Base-by-base conservation (phyloP, 2,888 invertebrate genomes). In the Odontocolon sp. region DNA sequence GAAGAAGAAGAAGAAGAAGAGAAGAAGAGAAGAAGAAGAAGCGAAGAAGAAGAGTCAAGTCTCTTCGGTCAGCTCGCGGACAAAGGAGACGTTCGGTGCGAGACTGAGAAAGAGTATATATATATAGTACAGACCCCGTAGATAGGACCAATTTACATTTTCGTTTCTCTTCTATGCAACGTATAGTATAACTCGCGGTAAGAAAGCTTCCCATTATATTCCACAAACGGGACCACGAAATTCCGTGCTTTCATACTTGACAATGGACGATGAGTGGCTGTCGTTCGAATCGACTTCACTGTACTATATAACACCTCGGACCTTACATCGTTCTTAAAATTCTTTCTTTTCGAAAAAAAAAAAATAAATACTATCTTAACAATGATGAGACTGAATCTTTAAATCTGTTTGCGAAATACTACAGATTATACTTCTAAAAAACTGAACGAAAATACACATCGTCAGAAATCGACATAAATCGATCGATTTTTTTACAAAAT, bases 101-200 rank as follows among this genome's bases (percentile, higher is more conserved):
- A 14, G 42, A 28, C 28, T 42, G 31, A 3, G 42, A 42, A 28
- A 18, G 26, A 52, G 54, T 18, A 14, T 16, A 5, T 23, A 23
- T n/a, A 26, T 23, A 23, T 4, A n/a, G 26, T 5, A 8, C 9
- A 16, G 23, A 38, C 38, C 42, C 42, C 40, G 14, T 45, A 67
- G 80, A 80, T 83, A 71, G 78, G 69, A 11, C 72, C 76, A 80
- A 80, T 81, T 84, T 81, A 81, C 80, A 82, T 84, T 83, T 79
- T 83, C 80, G 73, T 82, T 69, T 74, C 75, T 50, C 67, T 80
- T 47, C 52, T 73, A 66, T 45, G 77, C 77, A 70, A 73, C 61
- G 66, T 74, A 54, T 63, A 42, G n/a, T n/a, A n/a, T n/a, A n/a
- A n/a, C n/a, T n/a, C 21, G n/a, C 54, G 45, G 16, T 16, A 40